phyloP scores from a whole-genome alignment of 1,140 invertebrate genomes.

The Heliconius nattereri region DNA sequence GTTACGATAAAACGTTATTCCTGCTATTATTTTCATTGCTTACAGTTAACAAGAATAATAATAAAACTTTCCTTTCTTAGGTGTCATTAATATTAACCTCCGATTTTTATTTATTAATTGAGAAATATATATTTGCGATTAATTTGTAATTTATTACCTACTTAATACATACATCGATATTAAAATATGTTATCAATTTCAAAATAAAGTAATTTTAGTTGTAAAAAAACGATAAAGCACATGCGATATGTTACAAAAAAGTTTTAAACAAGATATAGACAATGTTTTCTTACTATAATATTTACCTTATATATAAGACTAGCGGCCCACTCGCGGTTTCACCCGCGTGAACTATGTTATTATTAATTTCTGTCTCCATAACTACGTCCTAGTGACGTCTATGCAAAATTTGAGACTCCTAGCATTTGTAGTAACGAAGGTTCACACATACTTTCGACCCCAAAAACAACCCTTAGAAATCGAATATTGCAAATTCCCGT shows the following conservation, averaged over 20 bases:
- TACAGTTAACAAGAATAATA: not conserved
- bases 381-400: no score
- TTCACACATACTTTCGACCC: no score
- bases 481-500: no score
- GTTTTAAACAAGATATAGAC: not conserved
- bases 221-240: not conserved
- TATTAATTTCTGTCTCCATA: no score
- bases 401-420: no score
- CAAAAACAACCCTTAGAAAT: no score
- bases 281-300: not conserved
- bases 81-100: not conserved
- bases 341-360: no score
- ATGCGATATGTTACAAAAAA: not conserved
- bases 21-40: not conserved
- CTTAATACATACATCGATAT: not conserved
- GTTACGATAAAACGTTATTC: not conserved
- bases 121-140: not conserved
- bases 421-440: no score
- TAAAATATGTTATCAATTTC: not conserved
- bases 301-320: no score
- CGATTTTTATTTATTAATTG: not conserved
- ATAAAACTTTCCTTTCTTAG: not conserved
- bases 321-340: no score
- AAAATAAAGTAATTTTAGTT: constrained; percentile 14
- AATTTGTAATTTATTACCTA: not conserved